A percentile compares a stretch with the other conserved stretches of the same genome.
Evolutionary conservation across 1,140 invertebrate genomes (phyloP).

Genomic region (Aporrectodea caliginosa): DNA sequence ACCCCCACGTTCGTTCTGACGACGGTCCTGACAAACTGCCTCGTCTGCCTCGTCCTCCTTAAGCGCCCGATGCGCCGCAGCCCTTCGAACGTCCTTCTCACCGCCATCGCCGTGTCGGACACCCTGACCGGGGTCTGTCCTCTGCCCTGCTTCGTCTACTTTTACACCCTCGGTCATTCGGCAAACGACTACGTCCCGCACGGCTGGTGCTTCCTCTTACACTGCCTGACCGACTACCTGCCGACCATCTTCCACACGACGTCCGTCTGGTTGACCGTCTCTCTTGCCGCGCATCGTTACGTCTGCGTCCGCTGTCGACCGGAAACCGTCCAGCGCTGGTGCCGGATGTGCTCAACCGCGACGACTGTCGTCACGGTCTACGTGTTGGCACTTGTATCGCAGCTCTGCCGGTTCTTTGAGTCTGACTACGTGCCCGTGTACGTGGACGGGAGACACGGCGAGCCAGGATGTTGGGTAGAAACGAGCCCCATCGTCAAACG

Average conservation of each 20-base stretch:
- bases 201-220: background rate
- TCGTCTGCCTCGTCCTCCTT: background rate
- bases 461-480: constrained; percentile 35
- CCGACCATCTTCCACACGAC: background rate
- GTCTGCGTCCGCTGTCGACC: background rate
- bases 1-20: background rate
- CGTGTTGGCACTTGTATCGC: constrained; percentile 70
- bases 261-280: background rate
- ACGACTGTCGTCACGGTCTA: constrained; percentile 63
- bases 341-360: background rate
- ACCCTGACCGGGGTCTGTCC: background rate
- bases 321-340: background rate
- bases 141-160: background rate
- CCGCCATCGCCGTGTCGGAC: background rate
- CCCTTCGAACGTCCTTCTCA: background rate
- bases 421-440: constrained; percentile 53
- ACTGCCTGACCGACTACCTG: background rate
- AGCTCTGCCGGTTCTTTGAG: constrained; percentile 75
- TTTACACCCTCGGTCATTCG: background rate
- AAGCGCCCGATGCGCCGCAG: background rate
- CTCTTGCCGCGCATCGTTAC: background rate
- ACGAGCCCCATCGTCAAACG: constrained; percentile 49
- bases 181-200: background rate
- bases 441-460: constrained; percentile 13
- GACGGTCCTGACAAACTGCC: background rate